Percentiles rank a stretch among this genome's conserved stretches.
Evolutionary conservation across 2,797 vertebrate species (phyloP).

Genomic region (Parotocinclus haroldoi): DNA sequence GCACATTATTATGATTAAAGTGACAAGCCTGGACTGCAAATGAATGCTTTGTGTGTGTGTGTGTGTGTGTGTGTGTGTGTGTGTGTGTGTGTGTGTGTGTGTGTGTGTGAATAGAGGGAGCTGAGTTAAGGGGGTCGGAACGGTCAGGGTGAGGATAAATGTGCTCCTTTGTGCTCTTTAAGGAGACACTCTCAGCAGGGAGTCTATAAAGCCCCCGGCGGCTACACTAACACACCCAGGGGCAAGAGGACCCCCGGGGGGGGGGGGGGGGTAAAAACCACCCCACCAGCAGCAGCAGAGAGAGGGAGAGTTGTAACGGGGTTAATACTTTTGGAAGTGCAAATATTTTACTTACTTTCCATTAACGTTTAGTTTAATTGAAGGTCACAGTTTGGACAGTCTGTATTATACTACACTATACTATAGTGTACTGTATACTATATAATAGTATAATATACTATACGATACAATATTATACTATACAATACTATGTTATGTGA

Average conservation of each 20-base stretch:
- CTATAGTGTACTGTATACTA: too few relatives aligned
- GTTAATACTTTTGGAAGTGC: too few relatives aligned
- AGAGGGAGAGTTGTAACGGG: not conserved
- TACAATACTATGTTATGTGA: too few relatives aligned
- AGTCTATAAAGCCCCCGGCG: constrained; percentile 78
- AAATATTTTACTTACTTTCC: too few relatives aligned
- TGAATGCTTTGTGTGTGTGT: constrained; percentile 79
- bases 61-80: constrained; percentile 21
- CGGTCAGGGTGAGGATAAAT: constrained; percentile 91
- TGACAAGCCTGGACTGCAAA: constrained; percentile 65
- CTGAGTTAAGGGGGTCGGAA: constrained; percentile 91
- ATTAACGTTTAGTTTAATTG: too few relatives aligned
- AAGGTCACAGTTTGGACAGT: too few relatives aligned
- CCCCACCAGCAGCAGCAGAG: constrained; percentile 54
- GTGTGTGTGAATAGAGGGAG: constrained; percentile 67
- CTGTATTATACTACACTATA: too few relatives aligned
- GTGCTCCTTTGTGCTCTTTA: constrained; percentile 86
- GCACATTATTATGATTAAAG: constrained; percentile 39
- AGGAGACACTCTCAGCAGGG: constrained; percentile 94
- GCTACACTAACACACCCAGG: constrained; percentile 80
- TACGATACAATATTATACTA: too few relatives aligned
- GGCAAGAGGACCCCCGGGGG: constrained; percentile 44
- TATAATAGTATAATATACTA: too few relatives aligned
- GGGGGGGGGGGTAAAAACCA: constrained; percentile 49
- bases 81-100: constrained; percentile 21